Percentiles rank a stretch among this genome's conserved stretches.
Conservation (phyloP, 2,797 vertebrate species). For the Melanotaenia boesemani region DNA sequence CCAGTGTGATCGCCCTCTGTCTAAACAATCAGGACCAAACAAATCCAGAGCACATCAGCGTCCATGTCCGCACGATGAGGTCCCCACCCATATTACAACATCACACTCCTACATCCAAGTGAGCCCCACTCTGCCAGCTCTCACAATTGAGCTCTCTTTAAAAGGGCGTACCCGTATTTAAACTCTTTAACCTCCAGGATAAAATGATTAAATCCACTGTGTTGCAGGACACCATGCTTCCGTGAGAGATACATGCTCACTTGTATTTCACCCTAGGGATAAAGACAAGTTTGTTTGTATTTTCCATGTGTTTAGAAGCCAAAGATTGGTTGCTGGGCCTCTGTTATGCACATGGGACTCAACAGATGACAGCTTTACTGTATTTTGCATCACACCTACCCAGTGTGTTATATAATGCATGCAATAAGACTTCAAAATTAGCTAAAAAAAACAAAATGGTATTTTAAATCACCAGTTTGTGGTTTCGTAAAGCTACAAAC, state of each 20-base stretch:
- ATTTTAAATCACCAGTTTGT: background rate
- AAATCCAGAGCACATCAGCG: constrained; percentile 50
- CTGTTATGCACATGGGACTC: constrained; percentile 1
- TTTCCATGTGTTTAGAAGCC: background rate
- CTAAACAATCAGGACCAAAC: constrained; percentile 67
- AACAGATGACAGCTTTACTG: background rate
- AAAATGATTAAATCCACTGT: background rate
- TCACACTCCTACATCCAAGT: constrained; percentile 56
- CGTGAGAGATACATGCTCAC: background rate
- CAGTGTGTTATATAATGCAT: background rate
- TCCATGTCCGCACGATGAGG: constrained; percentile 55
- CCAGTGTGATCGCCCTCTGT: constrained; percentile 62
- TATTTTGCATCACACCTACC: background rate
- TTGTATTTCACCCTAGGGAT: background rate
- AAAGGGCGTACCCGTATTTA: constrained; percentile 49
- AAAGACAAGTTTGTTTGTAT: background rate
- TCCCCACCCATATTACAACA: constrained; percentile 75
- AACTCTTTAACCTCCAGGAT: constrained; percentile 1
- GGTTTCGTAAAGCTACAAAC: background rate
- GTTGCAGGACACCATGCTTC: background rate
- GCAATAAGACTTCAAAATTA: background rate
- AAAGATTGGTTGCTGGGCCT: background rate
- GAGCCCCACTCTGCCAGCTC: constrained; percentile 25
- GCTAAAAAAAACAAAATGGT: background rate
- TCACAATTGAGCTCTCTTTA: constrained; percentile 14